Evolutionary conservation across 2,113 vertebrate genomes (phyloP).

Genomic region (Pipa parva): DNA sequence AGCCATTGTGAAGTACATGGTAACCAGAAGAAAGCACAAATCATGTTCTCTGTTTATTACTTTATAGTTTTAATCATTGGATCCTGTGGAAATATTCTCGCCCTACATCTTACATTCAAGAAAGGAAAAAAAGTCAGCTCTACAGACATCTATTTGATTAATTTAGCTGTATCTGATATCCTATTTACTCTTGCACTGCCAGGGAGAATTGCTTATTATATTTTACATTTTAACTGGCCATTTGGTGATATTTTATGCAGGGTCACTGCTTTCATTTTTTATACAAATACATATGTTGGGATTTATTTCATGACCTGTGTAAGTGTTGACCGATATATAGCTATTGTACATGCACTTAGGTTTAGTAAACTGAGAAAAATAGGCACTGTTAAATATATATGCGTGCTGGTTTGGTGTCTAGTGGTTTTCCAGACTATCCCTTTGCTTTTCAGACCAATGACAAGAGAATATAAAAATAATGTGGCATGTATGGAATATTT

Average conservation of each 20-base stretch:
- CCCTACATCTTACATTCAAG: conserved; percentile 69
- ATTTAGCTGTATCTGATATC: conserved; percentile 72
- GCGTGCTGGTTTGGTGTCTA: conserved; percentile 66
- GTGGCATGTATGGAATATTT: conserved; percentile 77
- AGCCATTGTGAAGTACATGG: conserved; percentile 66
- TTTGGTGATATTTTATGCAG: conserved; percentile 73
- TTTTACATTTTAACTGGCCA: conserved; percentile 73
- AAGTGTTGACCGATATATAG: conserved; percentile 75
- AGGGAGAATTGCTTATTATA: conserved; percentile 69
- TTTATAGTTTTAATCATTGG: conserved; percentile 63
- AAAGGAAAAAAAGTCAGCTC: conserved; percentile 76
- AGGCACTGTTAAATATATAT: conserved; percentile 57
- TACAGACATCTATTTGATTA: conserved; percentile 70
- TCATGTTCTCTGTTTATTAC: conserved; percentile 72
- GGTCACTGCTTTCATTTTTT: conserved; percentile 67
- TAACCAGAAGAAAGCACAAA: conserved; percentile 52
- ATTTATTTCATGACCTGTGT: conserved; percentile 80
- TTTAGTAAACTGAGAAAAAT: conserved; percentile 54
- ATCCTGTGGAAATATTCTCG: conserved; percentile 66
- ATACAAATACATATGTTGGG: conserved; percentile 73
- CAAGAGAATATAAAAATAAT: conserved; percentile 49
- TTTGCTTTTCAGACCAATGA: conserved; percentile 62
- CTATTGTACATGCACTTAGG: conserved; percentile 66
- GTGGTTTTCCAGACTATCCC: conserved; percentile 61
- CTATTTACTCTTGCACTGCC: conserved; percentile 75